Percentiles rank a stretch among this genome's conserved stretches.
phyloP scores from a whole-genome alignment of 2,113 vertebrate genomes.

The Rostratula benghalensis region DNA sequence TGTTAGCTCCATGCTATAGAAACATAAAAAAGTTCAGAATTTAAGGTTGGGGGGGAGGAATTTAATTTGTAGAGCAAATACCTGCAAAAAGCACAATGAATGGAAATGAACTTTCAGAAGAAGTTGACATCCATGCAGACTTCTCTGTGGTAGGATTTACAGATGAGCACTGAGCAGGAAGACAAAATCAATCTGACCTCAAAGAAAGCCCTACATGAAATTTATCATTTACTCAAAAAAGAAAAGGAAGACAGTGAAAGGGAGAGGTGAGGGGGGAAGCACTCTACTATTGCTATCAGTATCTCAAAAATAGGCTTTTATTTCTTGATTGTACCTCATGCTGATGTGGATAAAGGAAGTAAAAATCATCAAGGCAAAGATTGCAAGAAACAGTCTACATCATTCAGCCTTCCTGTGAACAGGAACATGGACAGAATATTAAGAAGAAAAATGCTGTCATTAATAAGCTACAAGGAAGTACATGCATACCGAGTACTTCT shows the following conservation, averaged over 20 bases:
- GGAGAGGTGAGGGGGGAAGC: background rate
- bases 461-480: slow-evolving; percentile 49
- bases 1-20: background rate
- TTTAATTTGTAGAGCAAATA: background rate
- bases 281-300: background rate
- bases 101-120: background rate
- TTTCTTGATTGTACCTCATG: slow-evolving; percentile 38
- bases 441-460: slow-evolving; percentile 48
- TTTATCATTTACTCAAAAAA: background rate
- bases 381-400: slow-evolving; percentile 53
- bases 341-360: slow-evolving; percentile 16
- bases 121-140: background rate
- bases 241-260: background rate
- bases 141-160: background rate
- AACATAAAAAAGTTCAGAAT: background rate
- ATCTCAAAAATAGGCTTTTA: slow-evolving; percentile 18
- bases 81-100: background rate
- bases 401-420: slow-evolving; percentile 52
- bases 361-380: slow-evolving; percentile 41
- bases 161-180: background rate
- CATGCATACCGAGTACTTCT: slow-evolving; percentile 42
- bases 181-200: slow-evolving; percentile 8
- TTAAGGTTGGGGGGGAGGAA: background rate
- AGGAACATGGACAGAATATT: slow-evolving; percentile 50
- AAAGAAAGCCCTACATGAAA: background rate